phyloP scores from a whole-genome alignment of 2,113 vertebrate genomes.

The Turdus rufiventris region DNA sequence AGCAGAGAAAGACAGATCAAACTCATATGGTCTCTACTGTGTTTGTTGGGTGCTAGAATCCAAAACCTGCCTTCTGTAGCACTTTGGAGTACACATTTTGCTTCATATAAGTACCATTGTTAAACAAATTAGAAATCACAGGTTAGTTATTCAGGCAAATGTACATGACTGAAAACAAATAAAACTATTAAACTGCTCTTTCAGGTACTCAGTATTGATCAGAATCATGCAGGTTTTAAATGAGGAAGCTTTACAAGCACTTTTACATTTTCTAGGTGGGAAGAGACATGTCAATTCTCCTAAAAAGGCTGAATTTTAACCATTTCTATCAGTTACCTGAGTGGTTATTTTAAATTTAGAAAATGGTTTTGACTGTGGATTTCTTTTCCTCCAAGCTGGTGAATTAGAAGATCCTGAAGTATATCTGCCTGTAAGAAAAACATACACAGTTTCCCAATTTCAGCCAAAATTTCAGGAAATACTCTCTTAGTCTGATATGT shows the following conservation, averaged over 20 bases:
- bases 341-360: constrained; percentile 59
- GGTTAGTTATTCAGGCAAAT: background rate
- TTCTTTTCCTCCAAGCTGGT: constrained; percentile 64
- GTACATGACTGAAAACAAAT: background rate
- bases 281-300: background rate
- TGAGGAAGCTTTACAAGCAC: background rate
- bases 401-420: constrained; percentile 46
- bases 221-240: background rate
- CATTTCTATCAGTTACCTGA: constrained; percentile 56
- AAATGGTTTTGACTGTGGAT: constrained; percentile 58
- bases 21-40: background rate
- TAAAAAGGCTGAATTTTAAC: background rate
- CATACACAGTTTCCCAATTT: background rate
- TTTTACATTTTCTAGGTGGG: background rate
- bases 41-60: background rate
- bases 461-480: background rate
- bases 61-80: background rate
- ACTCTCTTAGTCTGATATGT: background rate
- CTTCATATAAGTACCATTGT: background rate
- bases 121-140: background rate
- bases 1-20: background rate
- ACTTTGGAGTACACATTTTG: background rate
- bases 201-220: background rate
- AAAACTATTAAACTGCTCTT: background rate
- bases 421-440: constrained; percentile 56